Conservation (phyloP, 1,140 invertebrate genomes). For the Galendromus occidentalis region DNA sequence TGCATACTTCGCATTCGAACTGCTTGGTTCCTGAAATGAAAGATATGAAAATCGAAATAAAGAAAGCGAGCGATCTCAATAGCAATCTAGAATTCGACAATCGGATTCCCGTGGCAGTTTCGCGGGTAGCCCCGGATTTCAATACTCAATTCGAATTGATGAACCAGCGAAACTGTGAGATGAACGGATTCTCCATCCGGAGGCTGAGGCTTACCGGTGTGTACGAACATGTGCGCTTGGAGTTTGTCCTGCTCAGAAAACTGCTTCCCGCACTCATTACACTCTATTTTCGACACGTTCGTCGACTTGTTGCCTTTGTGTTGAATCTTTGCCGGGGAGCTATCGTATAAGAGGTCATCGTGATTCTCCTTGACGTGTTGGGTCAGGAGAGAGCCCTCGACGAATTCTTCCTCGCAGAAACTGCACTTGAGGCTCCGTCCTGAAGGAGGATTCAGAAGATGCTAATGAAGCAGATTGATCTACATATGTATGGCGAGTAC, state of each 20-base stretch:
- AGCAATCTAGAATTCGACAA: too few species aligned
- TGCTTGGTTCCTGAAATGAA: not conserved
- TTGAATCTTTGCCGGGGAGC: not conserved
- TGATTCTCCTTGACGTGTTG: not conserved
- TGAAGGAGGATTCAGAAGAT: not conserved
- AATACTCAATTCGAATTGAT: too few species aligned
- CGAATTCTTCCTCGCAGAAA: not conserved
- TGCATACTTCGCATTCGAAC: not conserved
- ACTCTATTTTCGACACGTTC: not conserved
- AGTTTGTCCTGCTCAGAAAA: slow-evolving; percentile 16
- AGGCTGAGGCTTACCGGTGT: slow-evolving; percentile 13
- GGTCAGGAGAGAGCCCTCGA: not conserved
- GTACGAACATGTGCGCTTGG: slow-evolving; percentile 17
- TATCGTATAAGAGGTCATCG: not conserved
- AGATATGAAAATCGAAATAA: not conserved
- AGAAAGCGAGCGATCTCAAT: too few species aligned
- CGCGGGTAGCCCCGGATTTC: too few species aligned
- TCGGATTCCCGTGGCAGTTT: too few species aligned
- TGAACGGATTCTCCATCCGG: too few species aligned
- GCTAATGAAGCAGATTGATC: too few species aligned
- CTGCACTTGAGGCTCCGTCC: not conserved
- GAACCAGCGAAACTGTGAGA: too few species aligned
- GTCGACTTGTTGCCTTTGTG: not conserved
- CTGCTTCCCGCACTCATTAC: slow-evolving; percentile 15
- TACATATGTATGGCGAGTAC: too few species aligned